phyloP scores from a whole-genome alignment of 2,888 invertebrate species.

The Coenonympha glycerion region DNA sequence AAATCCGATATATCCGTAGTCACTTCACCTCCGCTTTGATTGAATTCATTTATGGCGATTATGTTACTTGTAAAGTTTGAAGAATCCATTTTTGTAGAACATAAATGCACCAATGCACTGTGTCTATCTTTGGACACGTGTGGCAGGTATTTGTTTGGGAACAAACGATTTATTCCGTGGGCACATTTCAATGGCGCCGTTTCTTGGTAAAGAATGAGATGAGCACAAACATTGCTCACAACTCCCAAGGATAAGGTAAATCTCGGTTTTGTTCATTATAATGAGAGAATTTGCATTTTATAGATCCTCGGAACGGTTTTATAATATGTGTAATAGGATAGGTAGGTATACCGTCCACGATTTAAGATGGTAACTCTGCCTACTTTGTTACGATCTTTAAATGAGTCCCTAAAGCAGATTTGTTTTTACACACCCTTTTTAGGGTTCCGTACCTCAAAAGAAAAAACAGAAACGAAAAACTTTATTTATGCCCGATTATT shows the following conservation, averaged over 20 bases:
- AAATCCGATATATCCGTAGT: slow-evolving; percentile 43
- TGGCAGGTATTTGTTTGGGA: slow-evolving; percentile 4
- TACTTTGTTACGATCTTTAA: too few species aligned
- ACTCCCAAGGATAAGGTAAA: slow-evolving; percentile 42
- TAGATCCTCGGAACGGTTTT: slow-evolving; percentile 36
- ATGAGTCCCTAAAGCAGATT: too few species aligned
- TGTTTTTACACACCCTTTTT: too few species aligned
- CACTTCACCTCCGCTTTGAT: slow-evolving; percentile 54
- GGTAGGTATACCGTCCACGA: background rate
- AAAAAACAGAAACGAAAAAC: too few species aligned
- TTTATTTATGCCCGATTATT: too few species aligned
- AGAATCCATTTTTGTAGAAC: slow-evolving; percentile 4
- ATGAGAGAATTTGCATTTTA: slow-evolving; percentile 55
- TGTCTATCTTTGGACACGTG: background rate
- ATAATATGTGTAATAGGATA: background rate
- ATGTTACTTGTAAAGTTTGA: background rate
- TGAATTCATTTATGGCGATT: slow-evolving; percentile 19
- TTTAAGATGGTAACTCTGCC: too few species aligned
- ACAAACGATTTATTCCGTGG: slow-evolving; percentile 14
- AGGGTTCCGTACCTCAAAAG: too few species aligned
- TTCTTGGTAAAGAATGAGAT: slow-evolving; percentile 46
- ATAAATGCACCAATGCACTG: background rate
- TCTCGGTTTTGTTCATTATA: slow-evolving; percentile 47
- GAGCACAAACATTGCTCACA: slow-evolving; percentile 45
- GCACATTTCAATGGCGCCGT: slow-evolving; percentile 47